Evolutionary conservation across 2,888 invertebrate genomes (phyloP).

Genomic region (Brachypterus glaber): DNA sequence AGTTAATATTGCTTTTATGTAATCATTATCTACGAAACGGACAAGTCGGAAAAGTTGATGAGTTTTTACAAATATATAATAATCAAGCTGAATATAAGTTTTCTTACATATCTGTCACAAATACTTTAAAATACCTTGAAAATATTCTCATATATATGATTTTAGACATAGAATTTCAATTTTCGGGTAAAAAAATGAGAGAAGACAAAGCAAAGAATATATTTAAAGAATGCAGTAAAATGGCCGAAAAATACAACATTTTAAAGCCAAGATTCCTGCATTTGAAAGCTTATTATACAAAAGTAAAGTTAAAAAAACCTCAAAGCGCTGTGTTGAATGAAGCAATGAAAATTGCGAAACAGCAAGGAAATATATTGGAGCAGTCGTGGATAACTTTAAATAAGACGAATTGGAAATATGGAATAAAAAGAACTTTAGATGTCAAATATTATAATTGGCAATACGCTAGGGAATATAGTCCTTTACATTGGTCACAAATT

Average conservation of each 20-base stretch:
- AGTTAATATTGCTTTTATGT: constrained; percentile 20
- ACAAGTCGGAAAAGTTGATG: constrained; percentile 10
- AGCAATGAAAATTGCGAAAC: constrained; percentile 16
- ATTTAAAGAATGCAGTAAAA: constrained; percentile 16
- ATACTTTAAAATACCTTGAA: constrained; percentile 22
- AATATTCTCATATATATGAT: constrained; percentile 18
- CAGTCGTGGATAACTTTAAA: constrained; percentile 23
- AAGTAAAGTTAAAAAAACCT: constrained; percentile 16
- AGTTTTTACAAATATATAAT: constrained; percentile 20
- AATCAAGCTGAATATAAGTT: constrained; percentile 7
- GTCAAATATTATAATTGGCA: constrained; percentile 22
- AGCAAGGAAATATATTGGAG: constrained; percentile 24
- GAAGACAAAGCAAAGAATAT: constrained; percentile 13
- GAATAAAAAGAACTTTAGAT: constrained; percentile 17
- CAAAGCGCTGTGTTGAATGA: no score
- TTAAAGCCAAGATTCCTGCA: constrained; percentile 24
- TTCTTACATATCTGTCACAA: constrained; percentile 15
- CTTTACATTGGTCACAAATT: constrained; percentile 25
- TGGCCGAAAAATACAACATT: constrained; percentile 22
- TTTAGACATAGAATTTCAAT: constrained; percentile 15
- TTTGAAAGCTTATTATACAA: constrained; percentile 21
- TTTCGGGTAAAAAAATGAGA: constrained; percentile 13
- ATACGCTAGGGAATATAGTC: constrained; percentile 20
- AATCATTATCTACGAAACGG: constrained; percentile 18
- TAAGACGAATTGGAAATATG: constrained; percentile 22